Evolutionary conservation across 2,888 invertebrate species (phyloP).

Genomic region (Netelia melanura): DNA sequence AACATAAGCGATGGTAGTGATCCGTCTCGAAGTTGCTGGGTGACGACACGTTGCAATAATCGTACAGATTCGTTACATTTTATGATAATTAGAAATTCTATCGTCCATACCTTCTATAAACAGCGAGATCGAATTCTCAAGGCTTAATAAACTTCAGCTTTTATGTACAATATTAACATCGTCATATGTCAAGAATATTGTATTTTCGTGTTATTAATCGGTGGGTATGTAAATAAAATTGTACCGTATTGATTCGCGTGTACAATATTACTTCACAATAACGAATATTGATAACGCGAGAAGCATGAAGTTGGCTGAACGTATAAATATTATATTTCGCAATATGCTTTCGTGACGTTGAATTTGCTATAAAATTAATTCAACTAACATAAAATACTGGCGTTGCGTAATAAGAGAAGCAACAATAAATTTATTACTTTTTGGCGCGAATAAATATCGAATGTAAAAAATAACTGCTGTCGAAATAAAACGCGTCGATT

Average conservation of each 20-base stretch:
- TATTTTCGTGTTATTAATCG: not conserved
- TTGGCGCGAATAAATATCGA: not conserved
- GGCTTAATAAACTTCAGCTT: conserved; percentile 13
- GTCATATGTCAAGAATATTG: not conserved
- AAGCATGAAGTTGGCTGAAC: too few relatives aligned
- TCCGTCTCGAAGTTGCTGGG: not conserved
- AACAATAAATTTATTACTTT: too few relatives aligned
- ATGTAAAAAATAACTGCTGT: not conserved
- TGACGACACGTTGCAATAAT: conserved; percentile 48
- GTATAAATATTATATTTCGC: too few relatives aligned
- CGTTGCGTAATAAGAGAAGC: too few relatives aligned
- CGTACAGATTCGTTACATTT: conserved; percentile 59
- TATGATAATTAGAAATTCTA: conserved; percentile 56
- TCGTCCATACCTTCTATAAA: conserved; percentile 41
- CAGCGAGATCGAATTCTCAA: conserved; percentile 21
- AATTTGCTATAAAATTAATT: too few relatives aligned
- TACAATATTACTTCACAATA: too few relatives aligned
- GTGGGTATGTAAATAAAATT: not conserved
- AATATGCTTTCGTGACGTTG: too few relatives aligned
- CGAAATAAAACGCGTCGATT: not conserved
- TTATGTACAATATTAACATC: conserved; percentile 12
- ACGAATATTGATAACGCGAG: too few relatives aligned
- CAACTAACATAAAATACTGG: too few relatives aligned
- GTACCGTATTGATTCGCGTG: too few relatives aligned
- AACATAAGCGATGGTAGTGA: not conserved